Evolutionary conservation across 1,140 invertebrate genomes (phyloP), one percentile per base, ranked within the genome.

Genomic region (Drosophila tsacasi): DNA sequence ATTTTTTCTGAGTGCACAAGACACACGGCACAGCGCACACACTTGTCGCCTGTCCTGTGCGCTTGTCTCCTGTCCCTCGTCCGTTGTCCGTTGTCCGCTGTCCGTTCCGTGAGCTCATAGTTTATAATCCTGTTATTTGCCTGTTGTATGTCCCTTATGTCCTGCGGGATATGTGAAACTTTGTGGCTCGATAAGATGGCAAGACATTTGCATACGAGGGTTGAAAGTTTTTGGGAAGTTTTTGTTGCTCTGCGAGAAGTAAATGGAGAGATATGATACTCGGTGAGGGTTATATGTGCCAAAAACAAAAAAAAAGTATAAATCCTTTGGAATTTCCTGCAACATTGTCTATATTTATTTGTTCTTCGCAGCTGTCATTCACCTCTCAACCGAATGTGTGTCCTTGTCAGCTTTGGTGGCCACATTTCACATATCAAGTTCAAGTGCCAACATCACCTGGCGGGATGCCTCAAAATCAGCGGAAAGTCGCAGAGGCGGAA

Each of bases 121-220:
- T 71, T 83, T 76, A 66, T 87, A 91, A 82, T 84, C 77, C 80
- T 63, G 64, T 76, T 85, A 77, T 86, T 83, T 79, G 80, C 71
- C 67, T 72, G 77, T 67, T 71, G 74, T 78, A 68, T 46, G 67
- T 84, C 73, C 57, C 57, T 63, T 60, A 66, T 77, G 72, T 83
- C 87, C 89, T 85, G 75, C 68, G 87, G 87, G 87, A 90, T 81
- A 83, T 82, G 87, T 79, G 86, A 91, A 91, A 81, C 83, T 91
- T 87, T 89, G 61, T 75, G 44, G 58, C n/a, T 12, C 46, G 64
- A 87, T 89, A 89, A 91, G 91, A 81, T 83, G 67, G 59, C 54
- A 32, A 74, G 61, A 71, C 85, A 89, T 89, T 89, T 89, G 68
- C 85, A 89, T 89, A 85, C 52, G 54, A 63, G 67, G 59, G 79